Evolutionary conservation across 2,888 invertebrate genomes (phyloP).

Genomic region (Eubasilissa splendida): DNA sequence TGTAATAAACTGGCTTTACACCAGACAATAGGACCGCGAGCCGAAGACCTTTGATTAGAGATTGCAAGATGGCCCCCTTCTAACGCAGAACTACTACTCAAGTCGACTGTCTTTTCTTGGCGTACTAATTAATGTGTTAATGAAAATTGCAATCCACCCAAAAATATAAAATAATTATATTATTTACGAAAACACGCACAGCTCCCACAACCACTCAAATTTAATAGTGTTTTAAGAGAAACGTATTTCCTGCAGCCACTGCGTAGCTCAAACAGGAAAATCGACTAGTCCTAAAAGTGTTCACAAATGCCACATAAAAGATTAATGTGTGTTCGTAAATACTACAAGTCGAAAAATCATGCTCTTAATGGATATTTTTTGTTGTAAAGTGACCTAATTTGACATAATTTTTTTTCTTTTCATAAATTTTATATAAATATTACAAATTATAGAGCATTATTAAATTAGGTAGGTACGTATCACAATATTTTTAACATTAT

Average conservation of each 20-base stretch:
- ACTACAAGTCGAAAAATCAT: conserved; percentile 1
- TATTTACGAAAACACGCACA: conserved; percentile 57
- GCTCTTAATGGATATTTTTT: not conserved
- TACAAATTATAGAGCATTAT: not conserved
- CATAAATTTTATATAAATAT: conserved; percentile 3
- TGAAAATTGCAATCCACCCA: conserved; percentile 59
- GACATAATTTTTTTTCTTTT: not conserved
- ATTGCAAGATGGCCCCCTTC: conserved; percentile 71
- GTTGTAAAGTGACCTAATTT: not conserved
- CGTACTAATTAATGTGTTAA: conserved; percentile 9
- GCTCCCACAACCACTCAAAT: conserved; percentile 61
- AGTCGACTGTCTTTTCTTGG: conserved; percentile 68
- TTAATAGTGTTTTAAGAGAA: conserved; percentile 56
- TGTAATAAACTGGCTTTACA: conserved; percentile 84
- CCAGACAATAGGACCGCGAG: conserved; percentile 88
- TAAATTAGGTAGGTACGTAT: conserved; percentile 1
- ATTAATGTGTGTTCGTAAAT: not conserved
- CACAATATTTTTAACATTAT: conserved; percentile 8
- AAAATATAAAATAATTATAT: conserved; percentile 68
- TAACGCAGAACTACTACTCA: conserved; percentile 83
- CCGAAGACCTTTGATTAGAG: conserved; percentile 86
- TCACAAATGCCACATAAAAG: conserved; percentile 40
- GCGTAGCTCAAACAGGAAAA: conserved; percentile 73
- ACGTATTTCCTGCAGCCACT: conserved; percentile 64
- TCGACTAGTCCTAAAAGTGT: conserved; percentile 61